A percentile compares a stretch with the other conserved stretches of the same genome.
These are phyloP conservation scores for Myotis planiceps DNA, from an alignment of 2,797 vertebrate genomes.

Conservation along the genomic window DNA sequence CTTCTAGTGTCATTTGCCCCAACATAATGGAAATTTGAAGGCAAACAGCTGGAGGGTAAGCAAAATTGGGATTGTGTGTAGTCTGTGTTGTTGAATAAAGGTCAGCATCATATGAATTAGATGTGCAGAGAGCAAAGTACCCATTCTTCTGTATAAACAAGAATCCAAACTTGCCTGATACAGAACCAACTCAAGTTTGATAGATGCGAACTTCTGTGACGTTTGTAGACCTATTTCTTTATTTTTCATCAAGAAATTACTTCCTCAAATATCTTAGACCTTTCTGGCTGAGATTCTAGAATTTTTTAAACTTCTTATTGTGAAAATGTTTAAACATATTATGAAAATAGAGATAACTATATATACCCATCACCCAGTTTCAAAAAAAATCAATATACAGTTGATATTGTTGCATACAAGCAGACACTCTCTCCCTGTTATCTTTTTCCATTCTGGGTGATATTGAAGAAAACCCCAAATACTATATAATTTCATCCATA, in stretches of 20 bases:
- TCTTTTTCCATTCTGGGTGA: not conserved
- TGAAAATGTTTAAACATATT: not conserved
- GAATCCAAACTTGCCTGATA: not conserved
- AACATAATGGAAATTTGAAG: not conserved
- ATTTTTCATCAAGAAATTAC: not conserved
- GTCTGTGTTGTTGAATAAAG: not conserved
- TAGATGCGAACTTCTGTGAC: not conserved
- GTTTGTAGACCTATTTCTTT: not conserved
- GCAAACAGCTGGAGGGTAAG: not conserved
- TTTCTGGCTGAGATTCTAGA: not conserved
- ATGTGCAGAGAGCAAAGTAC: not conserved
- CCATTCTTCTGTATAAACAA: not conserved
- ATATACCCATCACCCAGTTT: not conserved
- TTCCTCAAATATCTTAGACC: not conserved
- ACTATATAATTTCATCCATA: not conserved
- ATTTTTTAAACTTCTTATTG: not conserved
- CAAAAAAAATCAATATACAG: not conserved
- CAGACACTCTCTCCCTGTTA: not conserved
- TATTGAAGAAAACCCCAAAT: not conserved
- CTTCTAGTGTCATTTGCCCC: not conserved
- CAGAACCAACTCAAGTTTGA: not conserved
- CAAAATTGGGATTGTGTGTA: not conserved
- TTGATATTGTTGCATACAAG: not conserved
- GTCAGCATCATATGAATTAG: not conserved
- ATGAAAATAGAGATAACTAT: not conserved